Percentiles rank a stretch among this genome's conserved stretches.
These are phyloP conservation scores for Myopa testacea DNA, from an alignment of 2,888 invertebrate species.

Conservation along the genomic window DNA sequence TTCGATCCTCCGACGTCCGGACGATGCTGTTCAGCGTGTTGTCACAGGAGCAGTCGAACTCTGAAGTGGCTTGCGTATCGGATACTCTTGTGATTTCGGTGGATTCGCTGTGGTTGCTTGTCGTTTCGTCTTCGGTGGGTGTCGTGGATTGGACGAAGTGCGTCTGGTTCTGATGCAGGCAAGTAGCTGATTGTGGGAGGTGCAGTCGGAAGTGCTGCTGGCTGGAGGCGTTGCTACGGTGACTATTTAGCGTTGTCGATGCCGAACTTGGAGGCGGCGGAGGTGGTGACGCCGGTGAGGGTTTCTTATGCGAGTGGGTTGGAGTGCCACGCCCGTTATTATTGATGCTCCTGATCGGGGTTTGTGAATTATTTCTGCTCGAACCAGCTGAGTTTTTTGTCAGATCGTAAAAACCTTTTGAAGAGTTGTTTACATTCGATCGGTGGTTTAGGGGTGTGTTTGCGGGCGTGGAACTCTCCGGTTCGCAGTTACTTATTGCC, in stretches of 20 bases:
- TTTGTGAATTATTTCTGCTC: slow-evolving; percentile 69
- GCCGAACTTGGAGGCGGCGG: slow-evolving; percentile 49
- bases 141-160: slow-evolving; percentile 38
- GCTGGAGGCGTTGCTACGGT: slow-evolving; percentile 46
- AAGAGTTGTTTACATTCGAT: slow-evolving; percentile 23
- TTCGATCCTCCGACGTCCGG: slow-evolving; percentile 36
- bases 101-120: slow-evolving; percentile 65
- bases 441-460: slow-evolving; percentile 21
- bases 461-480: not conserved
- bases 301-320: slow-evolving; percentile 34
- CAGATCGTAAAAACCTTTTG: slow-evolving; percentile 42
- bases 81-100: slow-evolving; percentile 67
- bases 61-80: slow-evolving; percentile 59
- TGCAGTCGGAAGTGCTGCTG: slow-evolving; percentile 33
- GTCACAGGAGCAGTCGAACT: slow-evolving; percentile 59
- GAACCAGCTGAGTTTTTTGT: slow-evolving; percentile 78
- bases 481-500: not conserved
- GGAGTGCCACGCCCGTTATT: slow-evolving; percentile 10
- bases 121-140: slow-evolving; percentile 58
- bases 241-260: slow-evolving; percentile 49
- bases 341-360: slow-evolving; percentile 23
- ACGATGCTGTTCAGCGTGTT: slow-evolving; percentile 58
- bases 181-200: slow-evolving; percentile 20
- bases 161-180: slow-evolving; percentile 27
- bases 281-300: slow-evolving; percentile 41